Evolutionary conservation across 2,888 invertebrate genomes (phyloP), one percentile per base, ranked within the genome.

Genomic region (Eumacrocentrus americanus): DNA sequence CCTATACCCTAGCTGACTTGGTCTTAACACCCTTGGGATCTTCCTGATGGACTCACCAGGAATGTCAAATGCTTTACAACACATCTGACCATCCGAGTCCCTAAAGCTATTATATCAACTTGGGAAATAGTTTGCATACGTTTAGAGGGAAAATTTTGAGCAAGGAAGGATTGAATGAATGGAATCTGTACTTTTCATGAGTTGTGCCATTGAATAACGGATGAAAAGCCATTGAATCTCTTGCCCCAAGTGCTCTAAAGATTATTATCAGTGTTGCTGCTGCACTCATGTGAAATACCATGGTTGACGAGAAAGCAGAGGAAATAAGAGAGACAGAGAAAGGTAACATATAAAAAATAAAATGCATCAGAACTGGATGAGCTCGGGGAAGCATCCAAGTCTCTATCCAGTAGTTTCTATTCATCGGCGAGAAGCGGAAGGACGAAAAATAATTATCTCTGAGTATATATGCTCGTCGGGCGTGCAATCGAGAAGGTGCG

Each of bases 361-460:
- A 18, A n/a, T 34, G 11, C 37, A 51, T 16, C 7, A 40, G 40
- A n/a, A 23, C 20, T 22, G 37, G 14, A 52, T 52, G 52, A 52
- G 52, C 23, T 22, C 11, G 23, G 38, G 40, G 40, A 52, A 40
- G 38, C 40, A 52, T 52, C 23, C 37, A 38, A 52, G 23, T 40
- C 23, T 23, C 52, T 23, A 37, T 38, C 12, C 38, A 23, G 25
- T 40, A 52, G 52, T 40, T 52, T 37, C 40, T 40, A 52, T 52
- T 52, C 52, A 52, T 23, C 25, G 37, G 23, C 38, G 16, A 52
- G 25, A 20, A 52, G 38, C 16, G 12, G 18, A 40, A 52, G 40
- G 52, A 52, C 37, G 25, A 52, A 37, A 29, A 52, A 52, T 52
- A 52, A 52, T 52, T 52, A 52, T 52, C 23, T 18, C 40, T 20